Base-by-base conservation (phyloP, 1,140 invertebrate genomes). In the Capitella teleta region DNA sequence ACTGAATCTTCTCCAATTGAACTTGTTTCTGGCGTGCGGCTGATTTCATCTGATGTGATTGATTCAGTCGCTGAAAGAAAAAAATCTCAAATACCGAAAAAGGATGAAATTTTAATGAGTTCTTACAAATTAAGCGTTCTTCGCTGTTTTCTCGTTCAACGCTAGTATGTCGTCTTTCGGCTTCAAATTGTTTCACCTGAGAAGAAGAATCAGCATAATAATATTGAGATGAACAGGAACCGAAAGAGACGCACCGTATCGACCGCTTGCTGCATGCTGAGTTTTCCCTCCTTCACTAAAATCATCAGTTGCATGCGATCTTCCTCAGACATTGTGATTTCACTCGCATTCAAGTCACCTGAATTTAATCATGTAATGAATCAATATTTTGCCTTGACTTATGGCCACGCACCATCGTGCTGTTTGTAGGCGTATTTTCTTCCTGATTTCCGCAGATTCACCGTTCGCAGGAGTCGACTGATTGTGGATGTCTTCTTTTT, bases 401-500 rank as follows among this genome's bases (percentile, higher is more conserved):
- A 8, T 41, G 38, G 19, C 38, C 6, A 40, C 38, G 19, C 38
- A 40, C 38, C 38, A 19, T 40, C 43, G 67, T 54, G 14, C 67
- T 71, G n/a, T 70, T 68, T 23, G 68, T 71, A 56, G 64, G 72
- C 18, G 55, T 57, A 21, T 28, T 49, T 49, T 37, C 34, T 37
- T 24, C 34, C 34, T 12, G 47, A 28, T 49, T 37, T 2, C 23
- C 47, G 32, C 2, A 41, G 18, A 10, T 19, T 45, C 21, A 45
- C 43, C 0, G 25, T 41, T 25, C 28, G 38, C 19, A 49, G 36
- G 26, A 49, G 28, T 37, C n/a, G 30, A 47, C 21, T 21, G 74
- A 73, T 3, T 75, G 74, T 23, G 76, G 38, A 40, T n/a, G n/a
- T n/a, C n/a, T n/a, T n/a, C n/a, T n/a, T 75, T 23, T n/a, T n/a